phyloP scores from a whole-genome alignment of 1,140 invertebrate species.

The Panonychus citri region DNA sequence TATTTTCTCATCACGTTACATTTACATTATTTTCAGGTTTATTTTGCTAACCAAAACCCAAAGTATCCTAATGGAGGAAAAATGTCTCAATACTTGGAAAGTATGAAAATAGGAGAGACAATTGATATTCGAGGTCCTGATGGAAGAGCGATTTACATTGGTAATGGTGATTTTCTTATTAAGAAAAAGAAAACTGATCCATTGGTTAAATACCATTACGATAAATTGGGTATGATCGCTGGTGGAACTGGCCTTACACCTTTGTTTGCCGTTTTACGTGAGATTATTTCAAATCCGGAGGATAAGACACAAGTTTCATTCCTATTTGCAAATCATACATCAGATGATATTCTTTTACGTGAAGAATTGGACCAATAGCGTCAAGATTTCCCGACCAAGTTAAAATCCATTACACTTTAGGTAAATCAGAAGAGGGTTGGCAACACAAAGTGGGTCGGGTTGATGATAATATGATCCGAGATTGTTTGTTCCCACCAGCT shows the following conservation, averaged over 20 bases:
- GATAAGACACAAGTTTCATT: constrained; percentile 62
- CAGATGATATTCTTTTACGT: constrained; percentile 78
- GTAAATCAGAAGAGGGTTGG: constrained; percentile 51
- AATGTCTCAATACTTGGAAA: constrained; percentile 80
- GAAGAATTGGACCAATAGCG: constrained; percentile 60
- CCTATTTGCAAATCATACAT: constrained; percentile 86
- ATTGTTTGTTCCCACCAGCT: constrained; percentile 61
- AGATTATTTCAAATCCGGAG: constrained; percentile 49
- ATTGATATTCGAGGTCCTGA: constrained; percentile 85
- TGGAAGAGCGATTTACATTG: constrained; percentile 47
- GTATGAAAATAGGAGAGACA: constrained; percentile 65
- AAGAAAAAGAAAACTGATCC: constrained; percentile 68
- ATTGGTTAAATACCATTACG: constrained; percentile 36
- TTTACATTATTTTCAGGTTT: constrained; percentile 46
- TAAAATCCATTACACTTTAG: constrained; percentile 80
- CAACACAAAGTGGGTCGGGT: constrained; percentile 56
- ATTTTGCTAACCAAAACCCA: constrained; percentile 85
- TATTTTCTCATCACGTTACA: too few species aligned
- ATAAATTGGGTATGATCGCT: constrained; percentile 61
- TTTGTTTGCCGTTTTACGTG: constrained; percentile 74
- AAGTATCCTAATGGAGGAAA: constrained; percentile 95
- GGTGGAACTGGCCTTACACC: constrained; percentile 55
- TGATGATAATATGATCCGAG: constrained; percentile 66
- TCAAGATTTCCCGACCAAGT: constrained; percentile 52
- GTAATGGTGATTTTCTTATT: constrained; percentile 46